Evolutionary conservation across 2,888 invertebrate genomes (phyloP).

Genomic region (Emesis furor): DNA sequence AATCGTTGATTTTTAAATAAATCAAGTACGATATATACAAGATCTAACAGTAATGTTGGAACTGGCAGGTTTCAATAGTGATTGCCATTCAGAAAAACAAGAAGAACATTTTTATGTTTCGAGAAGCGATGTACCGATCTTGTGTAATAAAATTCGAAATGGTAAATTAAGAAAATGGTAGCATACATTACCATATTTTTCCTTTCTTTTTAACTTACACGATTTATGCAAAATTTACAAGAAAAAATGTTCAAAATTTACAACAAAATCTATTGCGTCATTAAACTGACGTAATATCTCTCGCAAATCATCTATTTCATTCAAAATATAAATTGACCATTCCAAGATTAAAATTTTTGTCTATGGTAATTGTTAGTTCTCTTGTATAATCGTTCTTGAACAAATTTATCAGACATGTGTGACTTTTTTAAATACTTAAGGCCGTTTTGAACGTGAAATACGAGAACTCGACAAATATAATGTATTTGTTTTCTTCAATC

Average conservation of each 20-base stretch:
- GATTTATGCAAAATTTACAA: too few relatives aligned
- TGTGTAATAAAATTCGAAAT: neutral
- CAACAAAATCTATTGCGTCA: neutral
- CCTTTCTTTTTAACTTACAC: neutral
- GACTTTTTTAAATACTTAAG: conserved; percentile 39
- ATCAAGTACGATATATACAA: neutral
- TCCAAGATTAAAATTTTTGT: neutral
- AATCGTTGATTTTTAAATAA: conserved; percentile 70
- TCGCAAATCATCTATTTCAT: too few relatives aligned
- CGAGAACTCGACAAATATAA: conserved; percentile 3
- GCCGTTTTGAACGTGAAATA: conserved; percentile 31
- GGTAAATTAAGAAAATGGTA: too few relatives aligned
- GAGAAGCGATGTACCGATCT: neutral
- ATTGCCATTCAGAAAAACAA: conserved; percentile 10
- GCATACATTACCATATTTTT: neutral
- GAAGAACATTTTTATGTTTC: neutral
- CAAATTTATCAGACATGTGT: conserved; percentile 47
- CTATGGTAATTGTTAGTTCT: neutral
- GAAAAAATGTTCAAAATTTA: too few relatives aligned
- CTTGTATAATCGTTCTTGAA: conserved; percentile 14
- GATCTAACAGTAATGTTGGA: neutral
- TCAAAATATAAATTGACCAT: too few relatives aligned
- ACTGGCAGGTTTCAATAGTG: too few relatives aligned
- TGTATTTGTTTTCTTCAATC: conserved; percentile 9
- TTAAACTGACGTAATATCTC: neutral